phyloP scores from a whole-genome alignment of 2,888 invertebrate genomes.

The Aporophyla nigra region DNA sequence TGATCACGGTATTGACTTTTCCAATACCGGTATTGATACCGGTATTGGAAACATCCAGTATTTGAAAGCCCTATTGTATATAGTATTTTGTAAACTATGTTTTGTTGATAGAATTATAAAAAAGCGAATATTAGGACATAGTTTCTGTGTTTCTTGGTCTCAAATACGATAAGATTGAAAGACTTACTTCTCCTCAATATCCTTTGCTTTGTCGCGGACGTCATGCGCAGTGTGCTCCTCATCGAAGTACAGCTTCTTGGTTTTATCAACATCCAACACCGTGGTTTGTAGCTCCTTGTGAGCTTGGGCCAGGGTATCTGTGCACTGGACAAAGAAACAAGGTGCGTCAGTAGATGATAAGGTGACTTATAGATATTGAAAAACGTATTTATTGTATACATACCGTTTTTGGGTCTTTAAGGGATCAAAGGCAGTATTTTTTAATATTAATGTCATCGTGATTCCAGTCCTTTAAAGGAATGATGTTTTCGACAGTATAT shows the following conservation, averaged over 20 bases:
- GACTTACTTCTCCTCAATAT: constrained; percentile 97
- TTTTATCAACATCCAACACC: constrained; percentile 97
- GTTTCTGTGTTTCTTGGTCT: not conserved
- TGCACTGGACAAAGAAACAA: constrained; percentile 89
- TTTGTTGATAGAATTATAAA: not conserved
- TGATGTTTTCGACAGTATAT: too few species aligned
- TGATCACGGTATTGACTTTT: too few species aligned
- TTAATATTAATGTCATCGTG: too few species aligned
- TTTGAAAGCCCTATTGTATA: too few species aligned
- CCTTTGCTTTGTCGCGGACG: constrained; percentile 98
- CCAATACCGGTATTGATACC: too few species aligned
- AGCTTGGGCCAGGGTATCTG: constrained; percentile 95
- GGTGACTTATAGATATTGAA: not conserved
- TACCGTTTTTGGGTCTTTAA: not conserved
- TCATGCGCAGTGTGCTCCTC: constrained; percentile 99
- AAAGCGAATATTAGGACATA: not conserved
- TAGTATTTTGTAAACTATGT: too few species aligned
- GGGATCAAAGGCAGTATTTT: not conserved
- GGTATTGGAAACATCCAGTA: too few species aligned
- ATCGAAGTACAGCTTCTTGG: constrained; percentile 98
- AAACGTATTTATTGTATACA: too few species aligned
- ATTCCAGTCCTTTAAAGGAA: not conserved
- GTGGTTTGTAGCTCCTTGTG: constrained; percentile 97
- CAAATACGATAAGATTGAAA: not conserved
- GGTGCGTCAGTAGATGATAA: constrained; percentile 4